These are phyloP conservation scores for Chloroceryle inda DNA, from an alignment of 2,797 vertebrate genomes.

Conservation along the genomic window DNA sequence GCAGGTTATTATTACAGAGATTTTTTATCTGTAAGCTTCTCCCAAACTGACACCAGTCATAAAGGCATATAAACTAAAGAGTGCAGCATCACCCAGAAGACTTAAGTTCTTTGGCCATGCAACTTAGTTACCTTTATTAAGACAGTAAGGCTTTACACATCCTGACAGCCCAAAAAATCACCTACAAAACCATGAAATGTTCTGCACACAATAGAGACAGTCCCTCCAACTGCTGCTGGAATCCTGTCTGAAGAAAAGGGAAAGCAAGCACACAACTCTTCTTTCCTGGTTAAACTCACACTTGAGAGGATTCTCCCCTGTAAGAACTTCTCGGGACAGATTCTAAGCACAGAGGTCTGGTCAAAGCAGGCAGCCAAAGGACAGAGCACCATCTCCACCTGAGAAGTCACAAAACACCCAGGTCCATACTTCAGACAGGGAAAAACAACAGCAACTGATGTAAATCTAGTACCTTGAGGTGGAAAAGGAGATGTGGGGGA, in stretches of 20 bases:
- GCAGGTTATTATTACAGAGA: background rate
- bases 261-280: background rate
- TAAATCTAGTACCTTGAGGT: background rate
- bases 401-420: background rate
- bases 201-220: background rate
- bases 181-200: background rate
- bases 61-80: background rate
- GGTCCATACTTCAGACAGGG: background rate
- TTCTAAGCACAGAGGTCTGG: background rate
- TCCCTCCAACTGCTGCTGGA: background rate
- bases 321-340: background rate
- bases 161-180: background rate
- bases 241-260: background rate
- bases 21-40: background rate
- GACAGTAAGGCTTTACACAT: background rate
- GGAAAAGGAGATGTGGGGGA: background rate
- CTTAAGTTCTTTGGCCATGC: background rate
- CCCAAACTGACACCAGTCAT: background rate
- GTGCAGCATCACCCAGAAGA: background rate
- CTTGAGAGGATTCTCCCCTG: background rate
- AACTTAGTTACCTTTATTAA: background rate
- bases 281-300: background rate
- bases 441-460: background rate
- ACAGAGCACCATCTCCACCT: background rate
- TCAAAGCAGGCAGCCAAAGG: background rate